Conservation (phyloP, 2,888 invertebrate genomes). For the Fragum sueziense region DNA sequence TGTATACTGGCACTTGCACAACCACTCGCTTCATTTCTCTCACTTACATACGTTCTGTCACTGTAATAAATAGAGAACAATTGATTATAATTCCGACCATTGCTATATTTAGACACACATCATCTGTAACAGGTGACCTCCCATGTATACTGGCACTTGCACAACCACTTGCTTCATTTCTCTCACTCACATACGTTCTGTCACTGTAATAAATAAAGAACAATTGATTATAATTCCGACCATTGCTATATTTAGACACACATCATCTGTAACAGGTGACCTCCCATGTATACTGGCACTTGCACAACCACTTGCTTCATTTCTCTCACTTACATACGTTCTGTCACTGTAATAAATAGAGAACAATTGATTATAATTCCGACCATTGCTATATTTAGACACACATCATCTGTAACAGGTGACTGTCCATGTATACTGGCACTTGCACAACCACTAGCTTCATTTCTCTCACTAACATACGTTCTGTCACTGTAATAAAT, state of each 20-base stretch:
- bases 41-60: constrained; percentile 74
- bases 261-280: constrained; percentile 65
- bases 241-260: too few species aligned
- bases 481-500: constrained; percentile 69
- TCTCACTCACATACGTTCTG: constrained; percentile 75
- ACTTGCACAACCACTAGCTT: constrained; percentile 70
- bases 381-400: too few species aligned
- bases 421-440: constrained; percentile 69
- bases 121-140: constrained; percentile 63
- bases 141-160: constrained; percentile 71
- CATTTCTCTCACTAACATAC: constrained; percentile 73
- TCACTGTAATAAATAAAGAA: constrained; percentile 64
- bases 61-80: constrained; percentile 64
- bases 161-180: constrained; percentile 70
- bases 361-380: neutral
- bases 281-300: constrained; percentile 71
- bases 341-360: constrained; percentile 67
- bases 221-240: too few species aligned
- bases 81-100: too few species aligned
- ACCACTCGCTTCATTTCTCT: constrained; percentile 70
- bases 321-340: constrained; percentile 74
- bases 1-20: constrained; percentile 70
- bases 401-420: constrained; percentile 65
- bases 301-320: constrained; percentile 70
- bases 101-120: too few species aligned